Conservation (phyloP, 2,888 invertebrate species). For the Nymphalis urticae region DNA sequence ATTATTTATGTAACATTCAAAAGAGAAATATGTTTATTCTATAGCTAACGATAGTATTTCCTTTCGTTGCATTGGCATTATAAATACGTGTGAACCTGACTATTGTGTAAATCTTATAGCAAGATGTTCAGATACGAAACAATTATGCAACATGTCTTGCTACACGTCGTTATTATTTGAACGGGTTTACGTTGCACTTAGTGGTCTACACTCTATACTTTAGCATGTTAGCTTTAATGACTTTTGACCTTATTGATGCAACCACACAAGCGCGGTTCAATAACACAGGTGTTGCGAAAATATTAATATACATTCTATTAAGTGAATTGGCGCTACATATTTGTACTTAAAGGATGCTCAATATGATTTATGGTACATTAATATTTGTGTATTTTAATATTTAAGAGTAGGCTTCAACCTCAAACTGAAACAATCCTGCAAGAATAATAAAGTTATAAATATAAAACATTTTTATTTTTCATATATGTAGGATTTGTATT, state of each 20-base stretch:
- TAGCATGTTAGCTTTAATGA: slow-evolving; percentile 14
- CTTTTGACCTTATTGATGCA: slow-evolving; percentile 20
- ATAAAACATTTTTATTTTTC: no score
- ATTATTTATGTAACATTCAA: neutral
- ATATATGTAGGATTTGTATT: no score
- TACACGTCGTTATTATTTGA: slow-evolving; percentile 46
- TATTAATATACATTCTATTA: slow-evolving; percentile 8
- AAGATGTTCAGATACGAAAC: slow-evolving; percentile 56
- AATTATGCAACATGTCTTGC: slow-evolving; percentile 58
- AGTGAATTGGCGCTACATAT: neutral
- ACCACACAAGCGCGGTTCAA: slow-evolving; percentile 14
- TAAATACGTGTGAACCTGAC: slow-evolving; percentile 36
- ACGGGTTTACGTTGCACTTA: slow-evolving; percentile 51
- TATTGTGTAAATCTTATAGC: slow-evolving; percentile 55
- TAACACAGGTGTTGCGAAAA: slow-evolving; percentile 22
- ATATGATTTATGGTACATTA: no score
- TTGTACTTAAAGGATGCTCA: neutral
- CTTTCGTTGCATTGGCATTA: slow-evolving; percentile 6
- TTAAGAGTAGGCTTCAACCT: no score
- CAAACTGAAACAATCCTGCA: no score
- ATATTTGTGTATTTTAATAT: no score
- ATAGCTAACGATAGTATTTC: slow-evolving; percentile 4
- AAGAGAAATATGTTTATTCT: neutral
- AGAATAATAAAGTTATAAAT: no score
- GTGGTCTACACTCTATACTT: slow-evolving; percentile 42